Percentiles rank a stretch among this genome's conserved stretches.
These are phyloP conservation scores for Gambusia affinis DNA, from an alignment of 2,113 vertebrate species.

Conservation along the genomic window DNA sequence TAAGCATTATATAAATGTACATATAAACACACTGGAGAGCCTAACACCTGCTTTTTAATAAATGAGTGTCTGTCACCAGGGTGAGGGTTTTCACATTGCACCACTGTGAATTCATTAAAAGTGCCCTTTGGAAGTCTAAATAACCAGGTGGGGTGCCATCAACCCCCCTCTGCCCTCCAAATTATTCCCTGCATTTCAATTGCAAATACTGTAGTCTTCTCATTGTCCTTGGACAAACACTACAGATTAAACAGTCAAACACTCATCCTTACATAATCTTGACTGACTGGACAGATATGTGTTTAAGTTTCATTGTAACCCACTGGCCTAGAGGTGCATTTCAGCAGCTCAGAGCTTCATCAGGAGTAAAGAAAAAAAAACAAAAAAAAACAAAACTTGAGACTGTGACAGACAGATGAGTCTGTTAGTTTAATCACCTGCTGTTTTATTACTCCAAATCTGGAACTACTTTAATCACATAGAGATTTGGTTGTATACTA, in stretches of 20 bases:
- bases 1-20: neutral
- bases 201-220: conserved; percentile 58
- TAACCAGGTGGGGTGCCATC: conserved; percentile 63
- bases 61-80: conserved; percentile 54
- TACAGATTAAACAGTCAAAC: conserved; percentile 5
- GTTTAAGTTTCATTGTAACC: neutral
- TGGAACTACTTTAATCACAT: conserved; percentile 62
- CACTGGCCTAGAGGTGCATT: neutral
- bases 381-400: conserved; percentile 7
- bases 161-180: conserved; percentile 33
- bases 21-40: neutral
- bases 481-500: conserved; percentile 48
- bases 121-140: conserved; percentile 67
- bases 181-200: conserved; percentile 58
- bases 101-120: conserved; percentile 67
- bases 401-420: conserved; percentile 13
- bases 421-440: conserved; percentile 44
- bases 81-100: conserved; percentile 46
- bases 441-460: conserved; percentile 35
- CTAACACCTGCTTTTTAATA: conserved; percentile 54
- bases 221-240: conserved; percentile 40
- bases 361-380: neutral
- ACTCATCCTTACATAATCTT: neutral
- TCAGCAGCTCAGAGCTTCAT: neutral
- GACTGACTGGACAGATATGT: neutral